These are phyloP conservation scores for Hydractinia symbiolongicarpus DNA, from an alignment of 30 jellyfish, hydroid and myxozoan genomes.

Conservation along the genomic window DNA sequence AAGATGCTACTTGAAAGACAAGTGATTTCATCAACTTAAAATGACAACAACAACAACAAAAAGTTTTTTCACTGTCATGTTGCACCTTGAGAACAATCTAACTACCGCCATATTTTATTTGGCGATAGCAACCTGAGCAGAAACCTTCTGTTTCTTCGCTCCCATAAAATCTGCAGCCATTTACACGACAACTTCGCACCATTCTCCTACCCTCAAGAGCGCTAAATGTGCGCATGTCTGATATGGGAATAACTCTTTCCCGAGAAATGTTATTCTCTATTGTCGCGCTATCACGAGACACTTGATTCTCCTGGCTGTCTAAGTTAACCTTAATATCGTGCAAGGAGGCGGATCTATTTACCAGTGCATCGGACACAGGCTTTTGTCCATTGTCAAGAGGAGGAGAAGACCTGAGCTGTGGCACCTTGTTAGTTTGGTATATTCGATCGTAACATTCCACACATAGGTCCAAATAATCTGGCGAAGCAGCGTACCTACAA, in stretches of 20 bases:
- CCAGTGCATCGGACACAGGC: neutral
- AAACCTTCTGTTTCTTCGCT: conserved; percentile 43
- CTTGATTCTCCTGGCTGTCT: neutral
- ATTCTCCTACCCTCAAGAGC: neutral
- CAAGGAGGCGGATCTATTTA: neutral
- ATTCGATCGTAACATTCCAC: conserved; percentile 20
- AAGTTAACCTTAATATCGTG: neutral
- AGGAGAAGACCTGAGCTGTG: neutral
- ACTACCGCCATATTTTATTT: neutral
- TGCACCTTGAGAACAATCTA: neutral
- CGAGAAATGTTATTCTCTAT: neutral
- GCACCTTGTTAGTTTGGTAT: neutral
- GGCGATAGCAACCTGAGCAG: conserved; percentile 66
- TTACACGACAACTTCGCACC: conserved; percentile 30
- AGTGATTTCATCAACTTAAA: too few relatives aligned
- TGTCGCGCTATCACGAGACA: neutral
- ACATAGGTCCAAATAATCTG: neutral
- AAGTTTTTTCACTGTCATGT: too few relatives aligned
- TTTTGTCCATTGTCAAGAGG: neutral
- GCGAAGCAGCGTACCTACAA: neutral
- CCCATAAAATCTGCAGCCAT: conserved; percentile 60
- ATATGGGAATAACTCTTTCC: neutral
- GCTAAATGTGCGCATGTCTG: neutral
- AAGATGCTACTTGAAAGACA: too few relatives aligned
- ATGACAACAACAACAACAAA: too few relatives aligned